Evolutionary conservation across 1,140 invertebrate species (phyloP).

Genomic region (Glossosoma conforme): DNA sequence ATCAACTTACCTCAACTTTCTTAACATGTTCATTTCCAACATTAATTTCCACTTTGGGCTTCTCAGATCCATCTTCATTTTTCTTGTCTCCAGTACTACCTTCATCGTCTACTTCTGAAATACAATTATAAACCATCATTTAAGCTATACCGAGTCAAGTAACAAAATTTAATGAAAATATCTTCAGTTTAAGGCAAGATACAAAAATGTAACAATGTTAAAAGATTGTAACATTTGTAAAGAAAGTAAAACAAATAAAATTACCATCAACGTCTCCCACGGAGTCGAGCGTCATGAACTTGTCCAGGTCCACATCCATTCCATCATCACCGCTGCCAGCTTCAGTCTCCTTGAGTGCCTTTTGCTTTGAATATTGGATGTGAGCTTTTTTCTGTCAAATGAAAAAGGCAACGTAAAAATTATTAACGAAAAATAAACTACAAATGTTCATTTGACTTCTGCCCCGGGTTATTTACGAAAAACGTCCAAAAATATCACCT

Average conservation of each 20-base stretch:
- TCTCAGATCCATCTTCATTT: conserved; percentile 44
- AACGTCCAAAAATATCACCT: background rate
- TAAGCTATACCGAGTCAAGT: background rate
- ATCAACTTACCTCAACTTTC: conserved; percentile 58
- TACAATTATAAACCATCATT: no score
- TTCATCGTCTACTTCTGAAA: conserved; percentile 56
- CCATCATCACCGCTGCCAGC: conserved; percentile 63
- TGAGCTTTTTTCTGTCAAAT: conserved; percentile 56
- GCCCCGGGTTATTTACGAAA: no score
- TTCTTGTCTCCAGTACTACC: conserved; percentile 57
- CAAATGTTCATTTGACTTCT: no score
- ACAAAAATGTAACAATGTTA: conserved; percentile 3
- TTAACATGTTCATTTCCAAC: conserved; percentile 73
- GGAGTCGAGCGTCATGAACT: conserved; percentile 78
- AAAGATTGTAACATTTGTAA: no score
- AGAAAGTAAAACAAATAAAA: no score
- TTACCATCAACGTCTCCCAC: conserved; percentile 77
- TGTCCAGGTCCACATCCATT: conserved; percentile 72
- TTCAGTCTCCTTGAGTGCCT: conserved; percentile 38
- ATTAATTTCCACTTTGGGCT: conserved; percentile 60
- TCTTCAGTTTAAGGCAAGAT: background rate
- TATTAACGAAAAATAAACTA: background rate
- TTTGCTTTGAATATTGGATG: conserved; percentile 37
- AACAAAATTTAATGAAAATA: conserved; percentile 3
- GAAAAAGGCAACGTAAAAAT: no score